Percentiles rank a stretch among this genome's conserved stretches.
phyloP scores from a whole-genome alignment of 2,888 invertebrate genomes.

The Uropetala carovei region DNA sequence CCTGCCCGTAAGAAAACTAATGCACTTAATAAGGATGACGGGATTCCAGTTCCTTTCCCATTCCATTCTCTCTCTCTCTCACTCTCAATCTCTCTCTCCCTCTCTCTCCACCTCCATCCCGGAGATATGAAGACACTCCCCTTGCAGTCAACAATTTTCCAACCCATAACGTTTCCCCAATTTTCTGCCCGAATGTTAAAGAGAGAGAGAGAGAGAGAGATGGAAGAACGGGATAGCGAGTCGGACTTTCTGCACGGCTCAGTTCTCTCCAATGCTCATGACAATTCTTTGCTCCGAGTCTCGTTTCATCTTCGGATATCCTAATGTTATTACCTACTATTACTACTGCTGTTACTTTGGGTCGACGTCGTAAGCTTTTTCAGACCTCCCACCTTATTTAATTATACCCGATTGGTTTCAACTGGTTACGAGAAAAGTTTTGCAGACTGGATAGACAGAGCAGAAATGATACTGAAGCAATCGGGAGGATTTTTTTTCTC shows the following conservation, averaged over 20 bases:
- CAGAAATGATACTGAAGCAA: neutral
- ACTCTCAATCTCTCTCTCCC: neutral
- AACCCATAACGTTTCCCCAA: slow-evolving; percentile 34
- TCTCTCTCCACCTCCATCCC: neutral
- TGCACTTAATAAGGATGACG: slow-evolving; percentile 49
- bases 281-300: neutral
- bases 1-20: neutral
- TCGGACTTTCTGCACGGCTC: neutral
- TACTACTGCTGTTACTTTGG: neutral
- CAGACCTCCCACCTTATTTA: neutral
- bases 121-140: slow-evolving; percentile 39
- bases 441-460: neutral
- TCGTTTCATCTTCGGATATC: neutral
- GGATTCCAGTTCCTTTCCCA: neutral
- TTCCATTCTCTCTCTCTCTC: neutral
- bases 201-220: neutral
- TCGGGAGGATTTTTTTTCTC: no score
- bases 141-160: slow-evolving; percentile 52
- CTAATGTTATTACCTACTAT: neutral
- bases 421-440: neutral
- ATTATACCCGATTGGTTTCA: slow-evolving; percentile 9
- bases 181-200: neutral
- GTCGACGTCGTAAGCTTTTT: neutral
- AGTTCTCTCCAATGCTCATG: neutral
- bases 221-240: neutral